These are phyloP conservation scores for Hyla sarda DNA, from an alignment of 2,113 vertebrate genomes.

Conservation along the genomic window DNA sequence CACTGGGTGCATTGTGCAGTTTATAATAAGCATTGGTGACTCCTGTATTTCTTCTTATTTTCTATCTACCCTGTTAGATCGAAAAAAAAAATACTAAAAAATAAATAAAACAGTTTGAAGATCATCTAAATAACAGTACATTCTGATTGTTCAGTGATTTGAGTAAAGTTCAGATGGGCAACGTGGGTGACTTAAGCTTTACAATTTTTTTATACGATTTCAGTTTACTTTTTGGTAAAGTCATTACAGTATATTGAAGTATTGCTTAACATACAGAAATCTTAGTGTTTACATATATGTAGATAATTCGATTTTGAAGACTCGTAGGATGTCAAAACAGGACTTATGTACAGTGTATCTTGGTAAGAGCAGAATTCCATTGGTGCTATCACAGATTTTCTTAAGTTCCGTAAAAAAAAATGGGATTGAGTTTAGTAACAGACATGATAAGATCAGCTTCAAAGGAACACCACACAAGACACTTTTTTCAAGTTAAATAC, in stretches of 20 bases:
- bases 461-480: slow-evolving; percentile 36
- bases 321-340: slow-evolving; percentile 69
- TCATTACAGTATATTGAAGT: slow-evolving; percentile 80
- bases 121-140: slow-evolving; percentile 69
- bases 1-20: slow-evolving; percentile 67
- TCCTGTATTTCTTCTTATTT: slow-evolving; percentile 61
- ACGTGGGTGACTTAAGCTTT: slow-evolving; percentile 35
- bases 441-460: slow-evolving; percentile 49
- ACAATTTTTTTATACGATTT: slow-evolving; percentile 39
- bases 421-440: slow-evolving; percentile 63
- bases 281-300: slow-evolving; percentile 69
- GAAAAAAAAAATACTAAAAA: slow-evolving; percentile 38
- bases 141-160: slow-evolving; percentile 67
- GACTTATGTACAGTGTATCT: slow-evolving; percentile 64
- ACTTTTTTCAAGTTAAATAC: slow-evolving; percentile 55
- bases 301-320: slow-evolving; percentile 66
- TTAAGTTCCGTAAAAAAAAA: slow-evolving; percentile 58
- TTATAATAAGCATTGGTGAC: slow-evolving; percentile 64
- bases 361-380: slow-evolving; percentile 29
- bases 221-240: slow-evolving; percentile 68
- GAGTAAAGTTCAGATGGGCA: slow-evolving; percentile 63
- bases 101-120: slow-evolving; percentile 56
- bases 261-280: slow-evolving; percentile 80
- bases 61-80: slow-evolving; percentile 61
- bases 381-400: slow-evolving; percentile 29